These are phyloP conservation scores for Dicrurus megarhynchus DNA, from an alignment of 2,113 vertebrate genomes.

Conservation along the genomic window DNA sequence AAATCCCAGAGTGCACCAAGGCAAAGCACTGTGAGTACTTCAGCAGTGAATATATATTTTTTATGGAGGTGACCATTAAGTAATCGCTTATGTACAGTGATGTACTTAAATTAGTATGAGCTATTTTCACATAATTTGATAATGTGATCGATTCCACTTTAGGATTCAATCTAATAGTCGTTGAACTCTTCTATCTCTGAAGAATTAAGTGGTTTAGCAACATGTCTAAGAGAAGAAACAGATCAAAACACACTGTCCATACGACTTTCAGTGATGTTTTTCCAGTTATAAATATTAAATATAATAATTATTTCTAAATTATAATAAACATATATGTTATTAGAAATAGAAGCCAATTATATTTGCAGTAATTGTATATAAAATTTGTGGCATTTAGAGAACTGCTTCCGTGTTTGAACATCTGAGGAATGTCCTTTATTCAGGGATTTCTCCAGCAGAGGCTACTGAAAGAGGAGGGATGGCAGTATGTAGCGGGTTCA, in stretches of 20 bases:
- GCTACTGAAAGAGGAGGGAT: neutral
- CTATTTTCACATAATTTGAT: neutral
- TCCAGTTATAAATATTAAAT: neutral
- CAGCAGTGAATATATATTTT: neutral
- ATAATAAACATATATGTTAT: neutral
- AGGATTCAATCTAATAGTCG: neutral
- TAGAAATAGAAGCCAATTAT: neutral
- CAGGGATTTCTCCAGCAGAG: neutral
- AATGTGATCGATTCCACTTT: neutral
- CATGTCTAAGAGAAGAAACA: neutral
- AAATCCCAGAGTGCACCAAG: neutral
- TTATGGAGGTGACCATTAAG: neutral
- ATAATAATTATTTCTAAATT: neutral
- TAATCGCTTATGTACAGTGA: neutral
- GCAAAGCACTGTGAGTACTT: neutral
- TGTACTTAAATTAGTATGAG: neutral
- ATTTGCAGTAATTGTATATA: neutral
- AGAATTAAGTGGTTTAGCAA: neutral
- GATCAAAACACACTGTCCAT: neutral
- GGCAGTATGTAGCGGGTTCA: no score
- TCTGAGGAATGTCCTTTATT: neutral
- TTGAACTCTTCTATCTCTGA: neutral
- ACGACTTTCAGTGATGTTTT: neutral
- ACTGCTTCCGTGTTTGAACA: neutral
- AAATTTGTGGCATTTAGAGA: neutral